Evolutionary conservation across 2,113 vertebrate genomes (phyloP).

Genomic region (Bubalus kerabau): DNA sequence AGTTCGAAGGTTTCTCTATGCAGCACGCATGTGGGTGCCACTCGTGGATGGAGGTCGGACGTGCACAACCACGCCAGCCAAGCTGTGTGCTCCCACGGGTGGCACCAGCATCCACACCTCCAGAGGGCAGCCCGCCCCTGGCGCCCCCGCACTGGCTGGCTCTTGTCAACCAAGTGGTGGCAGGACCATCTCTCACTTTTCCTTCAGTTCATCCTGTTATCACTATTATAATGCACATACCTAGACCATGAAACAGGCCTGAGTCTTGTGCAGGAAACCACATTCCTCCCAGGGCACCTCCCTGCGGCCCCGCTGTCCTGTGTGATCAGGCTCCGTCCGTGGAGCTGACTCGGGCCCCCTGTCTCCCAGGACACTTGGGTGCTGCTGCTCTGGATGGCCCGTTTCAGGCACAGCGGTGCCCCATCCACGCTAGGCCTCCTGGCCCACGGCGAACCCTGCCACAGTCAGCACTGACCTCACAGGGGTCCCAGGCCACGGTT

Average conservation of each 20-base stretch:
- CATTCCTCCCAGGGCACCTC: fast-evolving
- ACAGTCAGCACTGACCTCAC: fast-evolving
- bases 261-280: not conserved
- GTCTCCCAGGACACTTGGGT: fast-evolving
- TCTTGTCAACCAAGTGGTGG: not conserved
- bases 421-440: fast-evolving
- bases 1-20: not conserved
- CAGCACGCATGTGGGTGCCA: fast-evolving
- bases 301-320: fast-evolving
- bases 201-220: not conserved
- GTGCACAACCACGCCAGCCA: fast-evolving
- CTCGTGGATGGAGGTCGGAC: fast-evolving
- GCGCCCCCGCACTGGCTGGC: fast-evolving
- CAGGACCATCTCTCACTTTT: not conserved
- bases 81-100: not conserved
- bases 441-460: fast-evolving
- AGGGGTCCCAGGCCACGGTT: fast-evolving
- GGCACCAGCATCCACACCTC: not conserved
- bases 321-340: fast-evolving
- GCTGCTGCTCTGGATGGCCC: not conserved
- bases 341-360: not conserved
- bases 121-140: not conserved
- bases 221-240: fast-evolving
- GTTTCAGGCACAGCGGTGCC: fast-evolving
- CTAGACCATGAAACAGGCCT: not conserved